Conservation (phyloP, 1,140 invertebrate genomes). For the Drosophila santomea region DNA sequence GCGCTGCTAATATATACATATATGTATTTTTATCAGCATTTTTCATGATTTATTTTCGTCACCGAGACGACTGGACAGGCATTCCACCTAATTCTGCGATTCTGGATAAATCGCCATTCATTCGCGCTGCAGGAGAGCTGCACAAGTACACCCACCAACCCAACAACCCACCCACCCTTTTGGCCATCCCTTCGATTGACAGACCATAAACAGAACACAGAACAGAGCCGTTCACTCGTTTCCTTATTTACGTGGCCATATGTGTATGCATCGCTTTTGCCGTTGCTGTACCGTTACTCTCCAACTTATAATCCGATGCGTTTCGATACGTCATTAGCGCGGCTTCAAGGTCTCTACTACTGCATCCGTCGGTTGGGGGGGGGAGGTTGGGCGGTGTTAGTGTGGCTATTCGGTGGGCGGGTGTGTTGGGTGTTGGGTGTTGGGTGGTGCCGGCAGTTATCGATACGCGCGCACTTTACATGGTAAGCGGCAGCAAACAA, state of each 20-base stretch:
- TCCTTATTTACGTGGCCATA: slow-evolving; percentile 46
- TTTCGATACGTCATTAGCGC: slow-evolving; percentile 59
- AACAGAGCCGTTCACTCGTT: slow-evolving; percentile 10
- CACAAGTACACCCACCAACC: slow-evolving; percentile 15
- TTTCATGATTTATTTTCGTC: slow-evolving; percentile 39
- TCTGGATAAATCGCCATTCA: slow-evolving; percentile 19
- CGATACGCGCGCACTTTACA: slow-evolving; percentile 49
- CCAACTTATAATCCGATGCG: slow-evolving; percentile 41
- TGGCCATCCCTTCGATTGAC: neutral
- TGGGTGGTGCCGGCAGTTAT: slow-evolving; percentile 11
- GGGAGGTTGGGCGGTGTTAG: no score
- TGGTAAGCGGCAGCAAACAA: slow-evolving; percentile 23
- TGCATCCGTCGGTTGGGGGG: neutral
- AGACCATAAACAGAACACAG: slow-evolving; percentile 16
- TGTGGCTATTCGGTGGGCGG: no score
- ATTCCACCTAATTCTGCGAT: slow-evolving; percentile 12
- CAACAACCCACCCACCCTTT: neutral
- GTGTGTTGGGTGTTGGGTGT: no score
- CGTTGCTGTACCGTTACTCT: slow-evolving; percentile 42
- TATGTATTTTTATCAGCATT: slow-evolving; percentile 7
- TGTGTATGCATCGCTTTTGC: slow-evolving; percentile 16
- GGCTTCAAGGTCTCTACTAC: slow-evolving; percentile 51
- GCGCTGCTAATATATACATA: neutral
- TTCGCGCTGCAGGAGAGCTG: slow-evolving; percentile 28
- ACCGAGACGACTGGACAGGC: neutral